phyloP scores from a whole-genome alignment of 2,113 vertebrate genomes.

The Microtus ochrogaster region DNA sequence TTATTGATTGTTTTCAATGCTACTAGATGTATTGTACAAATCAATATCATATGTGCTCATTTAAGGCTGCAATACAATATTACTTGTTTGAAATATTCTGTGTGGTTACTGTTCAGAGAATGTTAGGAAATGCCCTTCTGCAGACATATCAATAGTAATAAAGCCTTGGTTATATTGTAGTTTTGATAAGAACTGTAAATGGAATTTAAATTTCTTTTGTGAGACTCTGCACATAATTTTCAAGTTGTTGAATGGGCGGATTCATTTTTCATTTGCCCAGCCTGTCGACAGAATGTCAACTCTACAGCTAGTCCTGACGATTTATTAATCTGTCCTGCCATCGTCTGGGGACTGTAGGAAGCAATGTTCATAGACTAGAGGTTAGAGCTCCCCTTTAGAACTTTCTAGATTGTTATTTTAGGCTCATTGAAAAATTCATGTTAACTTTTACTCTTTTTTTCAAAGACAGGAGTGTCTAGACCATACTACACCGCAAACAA shows the following conservation, averaged over 20 bases:
- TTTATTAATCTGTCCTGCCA: slow-evolving; percentile 73
- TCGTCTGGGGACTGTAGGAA: slow-evolving; percentile 65
- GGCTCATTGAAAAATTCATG: neutral
- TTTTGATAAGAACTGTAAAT: slow-evolving; percentile 61
- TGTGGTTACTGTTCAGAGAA: slow-evolving; percentile 48
- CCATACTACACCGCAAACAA: neutral
- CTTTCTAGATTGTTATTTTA: slow-evolving; percentile 34
- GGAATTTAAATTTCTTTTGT: slow-evolving; percentile 55
- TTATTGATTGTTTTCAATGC: slow-evolving; percentile 66
- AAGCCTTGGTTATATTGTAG: slow-evolving; percentile 26
- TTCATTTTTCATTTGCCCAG: slow-evolving; percentile 65
- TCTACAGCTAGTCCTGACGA: neutral
- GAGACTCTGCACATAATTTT: slow-evolving; percentile 51
- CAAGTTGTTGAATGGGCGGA: slow-evolving; percentile 37
- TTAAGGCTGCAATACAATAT: slow-evolving; percentile 58
- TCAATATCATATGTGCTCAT: slow-evolving; percentile 58
- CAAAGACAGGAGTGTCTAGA: neutral
- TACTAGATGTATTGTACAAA: slow-evolving; percentile 46
- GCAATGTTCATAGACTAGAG: neutral
- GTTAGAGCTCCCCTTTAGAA: slow-evolving; percentile 41
- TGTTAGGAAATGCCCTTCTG: slow-evolving; percentile 19
- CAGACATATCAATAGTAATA: slow-evolving; percentile 20
- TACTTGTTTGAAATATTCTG: slow-evolving; percentile 52
- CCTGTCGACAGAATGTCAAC: slow-evolving; percentile 61
- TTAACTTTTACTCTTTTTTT: neutral